These are phyloP conservation scores for Spodoptera litura DNA, from an alignment of 1,140 invertebrate species.

Conservation along the genomic window DNA sequence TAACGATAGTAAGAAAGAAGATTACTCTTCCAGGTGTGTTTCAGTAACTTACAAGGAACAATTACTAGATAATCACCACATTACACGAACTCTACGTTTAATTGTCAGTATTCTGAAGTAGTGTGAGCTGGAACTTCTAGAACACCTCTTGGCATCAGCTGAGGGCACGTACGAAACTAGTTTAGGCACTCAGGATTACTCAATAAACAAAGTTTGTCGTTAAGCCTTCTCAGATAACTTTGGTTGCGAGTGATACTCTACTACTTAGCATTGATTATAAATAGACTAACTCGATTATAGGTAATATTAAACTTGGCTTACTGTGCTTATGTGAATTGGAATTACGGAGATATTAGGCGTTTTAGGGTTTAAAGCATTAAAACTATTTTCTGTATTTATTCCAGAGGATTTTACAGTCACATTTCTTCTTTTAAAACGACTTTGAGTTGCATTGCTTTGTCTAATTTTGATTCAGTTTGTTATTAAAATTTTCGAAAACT, in stretches of 20 bases:
- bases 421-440: no score
- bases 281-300: neutral
- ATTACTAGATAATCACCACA: neutral
- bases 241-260: neutral
- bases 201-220: slow-evolving; percentile 41
- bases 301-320: no score
- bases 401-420: no score
- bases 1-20: no score
- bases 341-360: no score
- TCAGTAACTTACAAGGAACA: neutral
- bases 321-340: no score
- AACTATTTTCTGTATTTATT: no score
- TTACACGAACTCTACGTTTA: neutral
- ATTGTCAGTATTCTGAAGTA: neutral
- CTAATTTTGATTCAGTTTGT: no score
- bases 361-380: no score
- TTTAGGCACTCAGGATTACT: slow-evolving; percentile 43
- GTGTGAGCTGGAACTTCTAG: neutral
- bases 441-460: no score
- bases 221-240: slow-evolving; percentile 39
- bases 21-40: no score
- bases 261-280: neutral
- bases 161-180: slow-evolving; percentile 40
- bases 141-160: neutral
- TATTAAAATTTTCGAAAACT: no score